Evolutionary conservation across 1,140 invertebrate genomes (phyloP), one percentile per base, ranked within the genome.

Genomic region (Bursaphelenchus mucronatus): DNA sequence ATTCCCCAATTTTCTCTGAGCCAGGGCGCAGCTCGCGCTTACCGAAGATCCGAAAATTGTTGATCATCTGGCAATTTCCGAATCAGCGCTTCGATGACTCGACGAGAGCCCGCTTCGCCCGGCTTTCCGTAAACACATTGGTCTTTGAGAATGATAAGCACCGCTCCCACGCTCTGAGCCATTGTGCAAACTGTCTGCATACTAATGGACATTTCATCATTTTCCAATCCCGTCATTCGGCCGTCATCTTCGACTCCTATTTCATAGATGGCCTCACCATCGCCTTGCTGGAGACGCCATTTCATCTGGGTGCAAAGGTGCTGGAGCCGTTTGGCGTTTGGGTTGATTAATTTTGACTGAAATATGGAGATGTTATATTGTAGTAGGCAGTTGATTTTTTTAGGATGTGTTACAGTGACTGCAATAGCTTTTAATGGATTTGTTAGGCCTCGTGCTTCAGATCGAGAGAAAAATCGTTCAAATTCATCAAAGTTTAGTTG

Each of bases 171-270:
- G 76, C 89, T 89, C 19, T 83, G 82, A 8, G 90, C 90, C 92
- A 96, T 95, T 65, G 87, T 86, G 54, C 89, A 86, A 67, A 95
- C 82, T 39, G 88, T 85, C 0, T 86, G 85, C 51, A 96, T 82
- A 39, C 90, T 92, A 4, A 88, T 88, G 39, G 87, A 85, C 86
- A 65, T 52, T 3, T 65, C 63, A 52, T 10, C 10, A 13, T 66
- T 10, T 5, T 19, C 46, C 44, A 69, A 55, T n/a, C 66, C 66
- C 1, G 43, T 9, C n/a, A 65, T 67, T 40, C 40, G 19, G 9
- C 94, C 94, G 82, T 89, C 91, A 82, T 97, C 94, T 65, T 92
- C 90, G 0, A 97, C 93, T 0, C 93, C 92, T 55, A 96, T 90
- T 84, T 94, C 91, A 84, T 97, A 97, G 70, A 97, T 91, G 0